Percentiles rank a stretch among this genome's conserved stretches.
phyloP scores from a whole-genome alignment of 2,888 invertebrate genomes.

The Conops quadrifasciatus region DNA sequence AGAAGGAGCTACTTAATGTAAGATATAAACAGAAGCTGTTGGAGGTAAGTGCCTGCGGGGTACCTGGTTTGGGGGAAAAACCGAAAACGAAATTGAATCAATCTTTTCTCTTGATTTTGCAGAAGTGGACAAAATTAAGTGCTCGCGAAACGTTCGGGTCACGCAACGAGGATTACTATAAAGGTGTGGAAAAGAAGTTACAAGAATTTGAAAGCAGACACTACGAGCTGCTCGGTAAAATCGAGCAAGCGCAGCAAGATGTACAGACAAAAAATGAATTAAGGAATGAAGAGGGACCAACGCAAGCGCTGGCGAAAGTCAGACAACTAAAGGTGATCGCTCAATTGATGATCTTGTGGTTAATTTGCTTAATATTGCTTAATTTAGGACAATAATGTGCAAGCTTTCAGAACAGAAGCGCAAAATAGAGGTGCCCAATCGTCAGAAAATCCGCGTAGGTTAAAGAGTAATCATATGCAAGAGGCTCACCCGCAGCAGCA shows the following conservation, averaged over 20 bases:
- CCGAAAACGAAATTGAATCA: too few relatives aligned
- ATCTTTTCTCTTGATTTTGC: background rate
- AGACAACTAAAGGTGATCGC: slow-evolving; percentile 13
- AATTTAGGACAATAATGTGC: too few relatives aligned
- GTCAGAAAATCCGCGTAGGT: background rate
- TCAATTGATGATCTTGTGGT: too few relatives aligned
- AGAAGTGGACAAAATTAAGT: slow-evolving; percentile 48
- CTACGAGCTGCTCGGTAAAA: slow-evolving; percentile 51
- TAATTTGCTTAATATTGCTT: too few relatives aligned
- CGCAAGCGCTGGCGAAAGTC: background rate
- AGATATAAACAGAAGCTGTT: slow-evolving; percentile 56
- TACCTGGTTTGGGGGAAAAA: background rate
- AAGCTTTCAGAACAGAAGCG: too few relatives aligned
- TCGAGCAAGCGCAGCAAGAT: slow-evolving; percentile 34
- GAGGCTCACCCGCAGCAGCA: background rate
- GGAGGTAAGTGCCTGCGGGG: slow-evolving; percentile 47
- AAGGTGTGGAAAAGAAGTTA: slow-evolving; percentile 54
- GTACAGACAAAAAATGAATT: background rate
- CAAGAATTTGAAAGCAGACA: slow-evolving; percentile 56
- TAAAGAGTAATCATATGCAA: background rate
- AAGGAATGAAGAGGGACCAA: background rate
- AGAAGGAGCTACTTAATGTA: slow-evolving; percentile 55
- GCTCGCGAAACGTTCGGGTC: slow-evolving; percentile 38
- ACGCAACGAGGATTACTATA: slow-evolving; percentile 46
- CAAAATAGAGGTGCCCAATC: background rate